Percentiles rank a stretch among this genome's conserved stretches.
phyloP scores from a whole-genome alignment of 2,113 vertebrate species.

The Siniperca knerii region DNA sequence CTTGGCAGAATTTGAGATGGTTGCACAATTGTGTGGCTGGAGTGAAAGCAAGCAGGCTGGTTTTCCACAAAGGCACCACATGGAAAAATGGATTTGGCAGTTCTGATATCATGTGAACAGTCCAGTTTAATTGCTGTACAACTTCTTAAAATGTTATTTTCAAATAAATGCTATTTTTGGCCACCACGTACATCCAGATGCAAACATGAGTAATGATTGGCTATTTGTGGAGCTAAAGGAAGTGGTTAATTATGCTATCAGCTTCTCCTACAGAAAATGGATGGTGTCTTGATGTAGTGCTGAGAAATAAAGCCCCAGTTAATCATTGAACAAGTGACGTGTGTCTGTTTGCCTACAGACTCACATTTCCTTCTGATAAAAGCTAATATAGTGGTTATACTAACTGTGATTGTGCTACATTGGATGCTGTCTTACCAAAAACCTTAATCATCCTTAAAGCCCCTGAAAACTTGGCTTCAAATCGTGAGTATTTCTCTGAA shows the following conservation, averaged over 20 bases:
- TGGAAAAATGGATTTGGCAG: slow-evolving; percentile 17
- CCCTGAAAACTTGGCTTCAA: background rate
- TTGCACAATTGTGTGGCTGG: slow-evolving; percentile 41
- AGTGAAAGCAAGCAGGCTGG: slow-evolving; percentile 28
- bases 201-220: slow-evolving; percentile 66
- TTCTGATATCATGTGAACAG: slow-evolving; percentile 45
- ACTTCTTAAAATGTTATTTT: slow-evolving; percentile 15
- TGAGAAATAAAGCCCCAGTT: slow-evolving; percentile 62
- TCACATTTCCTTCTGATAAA: slow-evolving; percentile 15
- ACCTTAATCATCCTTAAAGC: background rate
- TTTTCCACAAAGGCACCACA: slow-evolving; percentile 30
- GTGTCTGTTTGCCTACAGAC: slow-evolving; percentile 29
- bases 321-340: slow-evolving; percentile 53
- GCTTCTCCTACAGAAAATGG: slow-evolving; percentile 56
- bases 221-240: slow-evolving; percentile 65
- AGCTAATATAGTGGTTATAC: background rate
- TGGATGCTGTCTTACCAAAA: background rate
- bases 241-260: slow-evolving; percentile 74
- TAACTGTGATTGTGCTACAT: background rate
- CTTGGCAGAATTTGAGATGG: slow-evolving; percentile 59
- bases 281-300: slow-evolving; percentile 62
- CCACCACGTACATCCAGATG: slow-evolving; percentile 37
- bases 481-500: background rate
- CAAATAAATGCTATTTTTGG: slow-evolving; percentile 17
- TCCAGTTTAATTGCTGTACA: slow-evolving; percentile 17